Conservation (phyloP, 2,888 invertebrate genomes). For the Acanthosepion lycidas region DNA sequence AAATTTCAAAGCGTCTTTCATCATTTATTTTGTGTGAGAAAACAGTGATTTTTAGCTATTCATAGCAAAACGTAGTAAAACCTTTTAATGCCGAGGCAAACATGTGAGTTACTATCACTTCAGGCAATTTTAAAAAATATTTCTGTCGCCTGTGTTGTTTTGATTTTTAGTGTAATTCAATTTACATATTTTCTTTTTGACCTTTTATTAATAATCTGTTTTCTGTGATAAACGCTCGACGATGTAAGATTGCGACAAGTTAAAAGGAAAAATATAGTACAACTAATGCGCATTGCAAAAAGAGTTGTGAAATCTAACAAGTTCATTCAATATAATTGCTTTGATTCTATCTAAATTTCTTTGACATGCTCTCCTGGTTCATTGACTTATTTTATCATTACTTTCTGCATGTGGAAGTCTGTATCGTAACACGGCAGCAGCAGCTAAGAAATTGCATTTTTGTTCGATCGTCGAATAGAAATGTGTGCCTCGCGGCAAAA, state of each 20-base stretch:
- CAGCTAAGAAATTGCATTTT: neutral
- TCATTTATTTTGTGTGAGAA: neutral
- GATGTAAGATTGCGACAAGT: neutral
- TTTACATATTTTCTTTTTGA: neutral
- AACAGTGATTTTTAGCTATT: neutral
- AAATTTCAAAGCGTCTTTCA: neutral
- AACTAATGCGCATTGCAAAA: neutral
- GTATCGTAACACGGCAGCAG: neutral
- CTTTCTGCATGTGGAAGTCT: neutral
- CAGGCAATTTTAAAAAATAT: neutral
- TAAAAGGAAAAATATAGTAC: neutral
- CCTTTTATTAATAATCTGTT: neutral
- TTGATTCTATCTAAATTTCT: neutral
- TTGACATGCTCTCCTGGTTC: neutral
- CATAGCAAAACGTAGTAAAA: neutral
- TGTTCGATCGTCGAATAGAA: neutral
- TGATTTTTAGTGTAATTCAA: neutral
- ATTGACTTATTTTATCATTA: neutral
- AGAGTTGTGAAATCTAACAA: neutral
- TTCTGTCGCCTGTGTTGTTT: neutral
- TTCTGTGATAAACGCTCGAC: neutral
- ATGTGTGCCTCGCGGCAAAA: neutral
- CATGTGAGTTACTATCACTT: neutral
- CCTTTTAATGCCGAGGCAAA: neutral
- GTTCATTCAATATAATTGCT: neutral